Base-by-base conservation (phyloP, 2,797 vertebrate genomes). In the Muraenolepis orangiensis region DNA sequence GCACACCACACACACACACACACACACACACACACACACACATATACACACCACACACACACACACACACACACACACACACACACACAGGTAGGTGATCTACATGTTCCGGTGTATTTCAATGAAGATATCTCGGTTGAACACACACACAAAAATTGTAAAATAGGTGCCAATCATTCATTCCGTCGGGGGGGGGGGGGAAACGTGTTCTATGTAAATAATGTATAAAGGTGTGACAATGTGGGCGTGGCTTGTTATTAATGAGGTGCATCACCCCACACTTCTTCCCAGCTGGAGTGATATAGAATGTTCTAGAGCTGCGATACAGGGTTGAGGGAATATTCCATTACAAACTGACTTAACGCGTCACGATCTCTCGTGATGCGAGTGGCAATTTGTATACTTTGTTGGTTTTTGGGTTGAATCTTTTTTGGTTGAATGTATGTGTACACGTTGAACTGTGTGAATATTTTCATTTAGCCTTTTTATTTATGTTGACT, bases 341-440 rank as follows among this genome's bases (percentile, higher is more conserved):
- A 69, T 74, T 42, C 66, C 67, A 20, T 66, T 66, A 23, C n/a
- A 28, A 66, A 66, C 23, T 66, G 57, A 28, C n/a, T n/a, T 20
- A 12, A 51, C 42, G 20, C 42, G n/a, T n/a, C n/a, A n/a, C 18
- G 2, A 26, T 66, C 28, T 13, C 26, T 26, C 3, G 28, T 29
- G 13, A 31, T 29, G 66, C 16, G 29, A 23, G 32, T 75, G 66
- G 68, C 3, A 8, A 72, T 85, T 83, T 86, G 74, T 84, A 66
- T 74, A 75, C 6, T 73, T 64, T 23, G 3, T 2, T n/a, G 36
- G 69, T 73, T 76, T 76, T 4, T 74, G 64, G 74, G 20, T 75
- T 66, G 72, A 81, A 82, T 86, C 69, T 73, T 76, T 76, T 4
- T 74, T 67, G 74, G 20, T 75, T 66, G 72, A 81, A 82, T 86